phyloP scores from a whole-genome alignment of 35 echinoderm and acorn worm genomes.

The Holothuria glaberrima region DNA sequence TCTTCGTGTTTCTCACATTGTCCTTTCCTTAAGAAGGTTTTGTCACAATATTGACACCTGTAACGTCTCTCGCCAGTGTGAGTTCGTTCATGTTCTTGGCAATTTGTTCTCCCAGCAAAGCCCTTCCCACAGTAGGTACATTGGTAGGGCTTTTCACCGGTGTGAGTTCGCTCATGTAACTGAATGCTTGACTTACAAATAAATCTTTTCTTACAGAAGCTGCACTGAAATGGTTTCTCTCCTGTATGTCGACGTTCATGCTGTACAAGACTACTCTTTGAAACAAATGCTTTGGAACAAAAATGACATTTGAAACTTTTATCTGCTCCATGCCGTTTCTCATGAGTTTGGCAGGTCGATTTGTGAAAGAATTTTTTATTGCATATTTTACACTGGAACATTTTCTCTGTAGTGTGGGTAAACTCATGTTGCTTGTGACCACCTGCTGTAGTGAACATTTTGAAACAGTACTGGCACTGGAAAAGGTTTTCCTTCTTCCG shows the following conservation, averaged over 20 bases:
- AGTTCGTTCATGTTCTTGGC: neutral
- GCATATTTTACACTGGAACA: constrained; percentile 6
- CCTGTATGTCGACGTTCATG: constrained; percentile 43
- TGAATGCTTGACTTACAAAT: neutral
- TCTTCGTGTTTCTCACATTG: neutral
- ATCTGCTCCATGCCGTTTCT: neutral
- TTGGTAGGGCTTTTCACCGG: neutral
- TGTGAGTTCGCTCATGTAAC: constrained; percentile 43
- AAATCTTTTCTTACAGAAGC: constrained; percentile 41
- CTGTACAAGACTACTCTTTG: neutral
- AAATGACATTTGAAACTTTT: constrained; percentile 17
- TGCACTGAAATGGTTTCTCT: constrained; percentile 50
- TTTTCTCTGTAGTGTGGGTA: constrained; percentile 15
- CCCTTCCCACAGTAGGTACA: constrained; percentile 42
- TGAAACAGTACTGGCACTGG: constrained; percentile 29
- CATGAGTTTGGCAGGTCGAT: neutral
- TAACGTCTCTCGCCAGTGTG: constrained; percentile 6
- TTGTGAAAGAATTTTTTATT: neutral
- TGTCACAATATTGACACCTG: constrained; percentile 4
- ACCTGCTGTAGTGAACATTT: neutral
- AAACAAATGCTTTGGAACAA: constrained; percentile 33
- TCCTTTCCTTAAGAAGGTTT: neutral
- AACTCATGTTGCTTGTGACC: constrained; percentile 31
- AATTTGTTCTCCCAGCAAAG: neutral
- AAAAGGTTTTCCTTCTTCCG: neutral